Conservation (phyloP, 2,797 vertebrate species). For the Rhinichthys osculus region DNA sequence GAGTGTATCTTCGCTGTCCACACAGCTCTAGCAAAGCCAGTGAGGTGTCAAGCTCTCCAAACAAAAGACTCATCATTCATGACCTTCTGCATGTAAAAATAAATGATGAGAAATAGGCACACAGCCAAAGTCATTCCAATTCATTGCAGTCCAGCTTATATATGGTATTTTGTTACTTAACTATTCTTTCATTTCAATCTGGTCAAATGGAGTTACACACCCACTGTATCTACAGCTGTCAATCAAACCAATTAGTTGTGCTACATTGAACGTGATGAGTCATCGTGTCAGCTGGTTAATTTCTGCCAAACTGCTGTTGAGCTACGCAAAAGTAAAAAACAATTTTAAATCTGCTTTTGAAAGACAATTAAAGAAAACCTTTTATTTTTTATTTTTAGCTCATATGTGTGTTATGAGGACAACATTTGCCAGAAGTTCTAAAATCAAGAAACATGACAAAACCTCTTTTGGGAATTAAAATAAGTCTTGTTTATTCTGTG, state of each 20-base stretch:
- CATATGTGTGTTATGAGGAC: neutral
- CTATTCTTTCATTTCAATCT: conserved; percentile 45
- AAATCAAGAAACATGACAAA: neutral
- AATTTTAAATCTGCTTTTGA: neutral
- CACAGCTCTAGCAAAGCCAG: conserved; percentile 17
- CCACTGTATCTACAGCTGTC: conserved; percentile 42
- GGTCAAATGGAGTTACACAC: conserved; percentile 57
- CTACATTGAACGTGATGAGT: conserved; percentile 43
- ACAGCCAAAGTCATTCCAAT: conserved; percentile 25
- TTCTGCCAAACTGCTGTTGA: conserved; percentile 13
- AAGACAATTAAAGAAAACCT: neutral
- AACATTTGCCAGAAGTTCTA: neutral
- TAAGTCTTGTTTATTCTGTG: too few species aligned
- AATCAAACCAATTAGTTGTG: conserved; percentile 47
- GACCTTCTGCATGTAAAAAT: neutral
- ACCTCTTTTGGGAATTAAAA: neutral
- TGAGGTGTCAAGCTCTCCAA: conserved; percentile 14
- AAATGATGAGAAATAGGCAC: conserved; percentile 2
- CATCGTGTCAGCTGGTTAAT: conserved; percentile 37
- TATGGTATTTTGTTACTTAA: conserved; percentile 48
- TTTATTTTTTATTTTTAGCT: too few species aligned
- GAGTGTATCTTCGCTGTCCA: conserved; percentile 30
- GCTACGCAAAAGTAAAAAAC: neutral
- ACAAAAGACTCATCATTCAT: conserved; percentile 40
- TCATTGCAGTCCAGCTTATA: conserved; percentile 28